Percentiles rank a stretch among this genome's conserved stretches.
Conservation (phyloP, 2,113 vertebrate species). For the Scomber scombrus region DNA sequence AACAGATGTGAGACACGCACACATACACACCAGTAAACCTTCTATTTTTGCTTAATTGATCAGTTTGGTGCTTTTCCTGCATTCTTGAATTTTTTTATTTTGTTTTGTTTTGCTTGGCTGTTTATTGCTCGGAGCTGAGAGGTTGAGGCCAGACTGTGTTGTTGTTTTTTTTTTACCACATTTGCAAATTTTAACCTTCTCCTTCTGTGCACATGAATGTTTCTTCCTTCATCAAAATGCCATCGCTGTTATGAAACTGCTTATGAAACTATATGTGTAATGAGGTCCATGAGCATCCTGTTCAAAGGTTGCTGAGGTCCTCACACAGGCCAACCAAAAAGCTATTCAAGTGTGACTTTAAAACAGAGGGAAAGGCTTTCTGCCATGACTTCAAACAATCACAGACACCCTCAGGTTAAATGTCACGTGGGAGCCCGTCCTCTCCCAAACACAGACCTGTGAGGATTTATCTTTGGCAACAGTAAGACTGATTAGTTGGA, state of each 20-base stretch:
- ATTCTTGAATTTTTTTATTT: not conserved
- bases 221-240: not conserved
- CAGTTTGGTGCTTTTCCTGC: not conserved
- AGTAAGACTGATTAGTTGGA: conserved; percentile 21
- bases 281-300: not conserved
- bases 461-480: conserved; percentile 48
- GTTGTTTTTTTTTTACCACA: not conserved
- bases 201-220: not conserved
- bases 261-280: not conserved
- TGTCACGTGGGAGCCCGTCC: conserved; percentile 54
- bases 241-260: not conserved
- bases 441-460: conserved; percentile 10
- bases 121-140: not conserved
- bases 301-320: not conserved
- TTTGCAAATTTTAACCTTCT: not conserved
- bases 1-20: conserved; percentile 33
- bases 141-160: too few species aligned
- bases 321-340: not conserved
- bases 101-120: not conserved
- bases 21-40: conserved; percentile 1
- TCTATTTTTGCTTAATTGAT: conserved; percentile 29
- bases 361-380: not conserved
- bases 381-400: not conserved
- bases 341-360: not conserved
- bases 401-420: conserved; percentile 28